Percentiles rank a stretch among this genome's conserved stretches.
These are phyloP conservation scores for Nineta flava DNA, from an alignment of 2,888 invertebrate genomes.

Conservation along the genomic window DNA sequence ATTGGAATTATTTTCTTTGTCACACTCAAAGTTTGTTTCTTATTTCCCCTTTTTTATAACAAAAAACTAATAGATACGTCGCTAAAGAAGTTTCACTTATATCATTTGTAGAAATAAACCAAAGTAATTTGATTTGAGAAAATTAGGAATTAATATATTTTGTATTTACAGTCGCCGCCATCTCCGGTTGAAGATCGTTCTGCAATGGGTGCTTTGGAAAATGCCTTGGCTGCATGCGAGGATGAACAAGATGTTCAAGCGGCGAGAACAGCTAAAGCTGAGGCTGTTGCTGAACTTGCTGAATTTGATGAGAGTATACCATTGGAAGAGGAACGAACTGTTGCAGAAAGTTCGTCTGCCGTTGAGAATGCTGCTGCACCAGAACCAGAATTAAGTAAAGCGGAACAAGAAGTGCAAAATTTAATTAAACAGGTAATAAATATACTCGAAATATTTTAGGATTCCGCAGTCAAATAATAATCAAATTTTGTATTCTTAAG, in stretches of 20 bases:
- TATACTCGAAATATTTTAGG: conserved; percentile 10
- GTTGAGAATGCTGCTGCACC: conserved; percentile 26
- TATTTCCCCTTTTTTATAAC: too few relatives aligned
- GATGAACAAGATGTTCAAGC: conserved; percentile 91
- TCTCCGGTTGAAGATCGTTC: conserved; percentile 34
- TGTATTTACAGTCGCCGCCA: neutral
- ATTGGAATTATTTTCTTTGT: too few relatives aligned
- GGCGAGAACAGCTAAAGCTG: conserved; percentile 75
- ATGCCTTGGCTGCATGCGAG: conserved; percentile 79
- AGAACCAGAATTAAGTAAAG: conserved; percentile 46
- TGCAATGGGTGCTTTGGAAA: conserved; percentile 52
- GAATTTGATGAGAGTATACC: conserved; percentile 95
- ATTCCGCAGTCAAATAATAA: neutral
- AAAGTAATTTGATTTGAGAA: too few relatives aligned
- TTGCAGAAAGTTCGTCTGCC: neutral
- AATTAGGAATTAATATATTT: neutral
- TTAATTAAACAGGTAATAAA: conserved; percentile 51
- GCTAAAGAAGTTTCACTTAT: too few relatives aligned
- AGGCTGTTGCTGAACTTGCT: conserved; percentile 76
- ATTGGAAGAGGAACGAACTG: conserved; percentile 46
- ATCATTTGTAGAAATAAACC: too few relatives aligned
- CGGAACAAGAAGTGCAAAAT: conserved; percentile 54
- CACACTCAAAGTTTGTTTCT: too few relatives aligned
- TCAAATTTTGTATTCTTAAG: too few relatives aligned
- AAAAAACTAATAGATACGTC: too few relatives aligned